These are phyloP conservation scores for Lissonota sp. DNA, from an alignment of 2,888 invertebrate species.

Conservation along the genomic window DNA sequence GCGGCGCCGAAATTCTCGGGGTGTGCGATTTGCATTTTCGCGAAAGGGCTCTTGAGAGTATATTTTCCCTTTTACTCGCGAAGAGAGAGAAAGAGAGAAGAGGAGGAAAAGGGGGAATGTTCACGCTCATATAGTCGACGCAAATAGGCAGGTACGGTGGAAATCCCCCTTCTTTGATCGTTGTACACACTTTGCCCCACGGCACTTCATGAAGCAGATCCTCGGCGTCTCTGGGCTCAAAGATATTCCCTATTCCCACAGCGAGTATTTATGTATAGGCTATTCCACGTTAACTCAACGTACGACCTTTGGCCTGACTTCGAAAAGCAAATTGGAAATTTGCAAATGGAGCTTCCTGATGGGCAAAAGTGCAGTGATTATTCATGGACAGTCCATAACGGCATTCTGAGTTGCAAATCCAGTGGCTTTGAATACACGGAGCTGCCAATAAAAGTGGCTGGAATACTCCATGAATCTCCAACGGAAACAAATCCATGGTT, in stretches of 20 bases:
- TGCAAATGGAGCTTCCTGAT: slow-evolving; percentile 25
- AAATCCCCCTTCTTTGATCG: slow-evolving; percentile 10
- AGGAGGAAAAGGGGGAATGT: too few species aligned
- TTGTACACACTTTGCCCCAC: slow-evolving; percentile 31
- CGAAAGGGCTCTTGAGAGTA: slow-evolving; percentile 42
- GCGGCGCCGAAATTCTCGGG: slow-evolving; percentile 53
- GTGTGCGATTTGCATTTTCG: slow-evolving; percentile 66
- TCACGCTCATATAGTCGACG: slow-evolving; percentile 3
- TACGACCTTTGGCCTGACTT: too few species aligned
- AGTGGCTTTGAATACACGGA: too few species aligned
- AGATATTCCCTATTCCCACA: slow-evolving; percentile 20
- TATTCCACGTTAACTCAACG: too few species aligned
- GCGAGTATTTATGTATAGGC: background rate
- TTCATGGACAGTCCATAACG: too few species aligned
- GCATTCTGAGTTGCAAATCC: too few species aligned
- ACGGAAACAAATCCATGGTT: too few species aligned
- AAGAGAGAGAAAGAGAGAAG: background rate
- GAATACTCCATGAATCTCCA: too few species aligned
- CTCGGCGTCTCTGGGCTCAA: slow-evolving; percentile 2
- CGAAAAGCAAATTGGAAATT: too few species aligned
- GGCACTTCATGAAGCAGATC: slow-evolving; percentile 7
- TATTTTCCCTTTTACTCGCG: background rate
- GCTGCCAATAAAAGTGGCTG: too few species aligned
- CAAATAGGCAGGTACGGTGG: slow-evolving; percentile 56
- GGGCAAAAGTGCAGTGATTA: background rate